Evolutionary conservation across 1,140 invertebrate species (phyloP), one percentile per base, ranked within the genome.

Genomic region (Melipona quadrifasciata): DNA sequence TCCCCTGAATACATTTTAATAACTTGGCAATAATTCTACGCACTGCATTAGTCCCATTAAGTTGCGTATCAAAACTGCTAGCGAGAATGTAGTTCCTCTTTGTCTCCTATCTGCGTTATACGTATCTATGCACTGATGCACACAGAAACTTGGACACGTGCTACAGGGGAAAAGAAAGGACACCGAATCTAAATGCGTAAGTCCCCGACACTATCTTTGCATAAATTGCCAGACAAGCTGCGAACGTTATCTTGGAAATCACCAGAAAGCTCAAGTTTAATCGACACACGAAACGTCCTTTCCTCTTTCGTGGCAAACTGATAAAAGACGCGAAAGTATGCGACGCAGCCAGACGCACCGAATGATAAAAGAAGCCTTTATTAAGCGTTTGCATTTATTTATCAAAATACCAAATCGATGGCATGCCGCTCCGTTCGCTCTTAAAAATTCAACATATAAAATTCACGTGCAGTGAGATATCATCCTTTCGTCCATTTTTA

Each of bases 281-380:
- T 72, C 80, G 91, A 89, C 92, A 93, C 74, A 87, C 84, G 91
- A 92, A 90, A 87, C 91, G 87, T 91, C 75, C 73, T 91, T 92
- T 92, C 90, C 89, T 91, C 77, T 90, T 78, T 84, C 85, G 72
- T 78, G 84, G 86, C 14, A 78, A 74, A 72, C 87, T 82, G 83
- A 79, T 85, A 39, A 47, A 47, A 47, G 19, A 77, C 55, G 70
- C 64, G 85, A 58, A 73, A 75, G 71, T n/a, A 34, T 61, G 61
- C 70, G 34, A 82, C 73, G 79, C 68, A 84, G 53, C 51, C 31
- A 31, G 21, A 57, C 78, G 74, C 74, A 68, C 24, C 47, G 31
- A 31, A 70, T 31, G 68, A 80, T 80, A 86, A 87, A 57, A 55
- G 12, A 24, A 51, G 75, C 34, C 55, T 87, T 65, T 31, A 6